These are phyloP conservation scores for Branchellion lobata DNA, from an alignment of 2,888 invertebrate genomes.

Conservation along the genomic window DNA sequence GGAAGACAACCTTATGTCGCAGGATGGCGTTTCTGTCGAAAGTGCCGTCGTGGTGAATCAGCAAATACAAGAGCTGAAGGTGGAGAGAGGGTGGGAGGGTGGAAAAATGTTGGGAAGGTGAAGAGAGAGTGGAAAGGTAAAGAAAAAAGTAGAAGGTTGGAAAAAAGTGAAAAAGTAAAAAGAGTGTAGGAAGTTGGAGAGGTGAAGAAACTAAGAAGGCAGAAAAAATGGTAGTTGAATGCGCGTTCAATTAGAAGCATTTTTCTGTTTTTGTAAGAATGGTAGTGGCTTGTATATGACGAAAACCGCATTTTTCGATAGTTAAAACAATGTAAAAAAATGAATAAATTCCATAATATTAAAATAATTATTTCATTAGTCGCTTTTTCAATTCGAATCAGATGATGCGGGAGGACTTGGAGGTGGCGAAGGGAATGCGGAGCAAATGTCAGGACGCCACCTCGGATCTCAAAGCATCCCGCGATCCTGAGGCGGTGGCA, in stretches of 20 bases:
- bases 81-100: slow-evolving; percentile 47
- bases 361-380: neutral
- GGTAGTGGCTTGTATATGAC: too few relatives aligned
- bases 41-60: slow-evolving; percentile 59
- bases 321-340: too few relatives aligned
- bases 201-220: too few relatives aligned
- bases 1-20: slow-evolving; percentile 59
- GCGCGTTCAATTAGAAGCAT: too few relatives aligned
- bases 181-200: too few relatives aligned
- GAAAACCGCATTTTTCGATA: too few relatives aligned
- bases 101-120: neutral
- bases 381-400: neutral
- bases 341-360: neutral
- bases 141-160: too few relatives aligned
- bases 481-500: neutral
- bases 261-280: too few relatives aligned
- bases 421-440: slow-evolving; percentile 50
- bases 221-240: too few relatives aligned
- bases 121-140: neutral
- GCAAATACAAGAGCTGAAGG: slow-evolving; percentile 59
- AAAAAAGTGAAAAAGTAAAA: too few relatives aligned
- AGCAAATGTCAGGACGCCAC: neutral
- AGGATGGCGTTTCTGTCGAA: slow-evolving; percentile 60
- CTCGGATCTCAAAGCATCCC: neutral
- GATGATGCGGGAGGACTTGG: slow-evolving; percentile 57